Conservation (phyloP, 1,140 invertebrate species). For the Hyles vespertilio region DNA sequence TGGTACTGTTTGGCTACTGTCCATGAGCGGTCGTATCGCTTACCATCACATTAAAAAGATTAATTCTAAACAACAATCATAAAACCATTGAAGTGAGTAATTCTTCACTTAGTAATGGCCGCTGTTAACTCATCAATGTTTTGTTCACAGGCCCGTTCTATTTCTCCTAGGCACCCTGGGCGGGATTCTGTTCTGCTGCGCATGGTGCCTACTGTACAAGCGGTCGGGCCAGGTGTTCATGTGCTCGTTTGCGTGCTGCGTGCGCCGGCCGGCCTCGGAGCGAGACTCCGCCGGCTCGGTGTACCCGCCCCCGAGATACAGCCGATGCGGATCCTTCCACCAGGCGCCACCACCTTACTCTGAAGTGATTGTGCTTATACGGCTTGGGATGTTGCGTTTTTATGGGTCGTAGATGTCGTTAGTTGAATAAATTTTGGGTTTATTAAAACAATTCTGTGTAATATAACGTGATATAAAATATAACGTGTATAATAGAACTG, state of each 20-base stretch:
- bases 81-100: too few species aligned
- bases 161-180: slow-evolving; percentile 63
- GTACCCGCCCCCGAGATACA: slow-evolving; percentile 86
- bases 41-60: too few species aligned
- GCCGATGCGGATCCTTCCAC: slow-evolving; percentile 86
- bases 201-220: slow-evolving; percentile 81
- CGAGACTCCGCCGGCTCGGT: slow-evolving; percentile 84
- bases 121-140: background rate
- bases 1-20: too few species aligned
- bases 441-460: too few species aligned
- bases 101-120: background rate
- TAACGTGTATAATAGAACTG: too few species aligned
- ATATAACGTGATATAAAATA: too few species aligned
- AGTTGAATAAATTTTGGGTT: too few species aligned
- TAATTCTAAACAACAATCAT: too few species aligned
- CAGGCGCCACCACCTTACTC: slow-evolving; percentile 87
- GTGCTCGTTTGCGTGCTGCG: slow-evolving; percentile 57
- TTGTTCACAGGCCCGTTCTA: slow-evolving; percentile 46
- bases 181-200: slow-evolving; percentile 79
- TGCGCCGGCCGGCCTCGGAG: slow-evolving; percentile 77
- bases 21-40: too few species aligned
- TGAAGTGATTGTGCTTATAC: slow-evolving; percentile 77
- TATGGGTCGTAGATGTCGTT: too few species aligned
- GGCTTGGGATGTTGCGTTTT: slow-evolving; percentile 20
- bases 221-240: slow-evolving; percentile 75